Base-by-base conservation (phyloP, 1,140 invertebrate species). In the Pantala flavescens region DNA sequence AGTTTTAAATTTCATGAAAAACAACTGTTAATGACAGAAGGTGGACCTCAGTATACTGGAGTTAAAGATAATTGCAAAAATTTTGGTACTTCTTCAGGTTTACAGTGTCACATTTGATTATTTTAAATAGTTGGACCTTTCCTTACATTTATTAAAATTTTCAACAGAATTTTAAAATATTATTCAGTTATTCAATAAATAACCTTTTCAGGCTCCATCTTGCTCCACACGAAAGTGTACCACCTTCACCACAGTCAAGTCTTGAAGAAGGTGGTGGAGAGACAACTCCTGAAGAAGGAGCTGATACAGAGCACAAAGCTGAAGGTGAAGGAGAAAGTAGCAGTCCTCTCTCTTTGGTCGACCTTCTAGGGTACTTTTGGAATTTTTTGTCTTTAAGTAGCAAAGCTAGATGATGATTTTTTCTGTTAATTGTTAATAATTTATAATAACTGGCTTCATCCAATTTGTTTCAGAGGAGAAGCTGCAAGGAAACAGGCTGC, bases 401-500 rank as follows among this genome's bases (percentile, higher is more conserved):
- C 2, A 24, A 24, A 74, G 9, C 2, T 73, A 0, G 19, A 7
- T 63, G 49, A 36, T 63, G 12, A 63, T 12, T 63, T 3, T 63
- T 63, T 63, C n/a, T 19, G 1, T 14, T 19, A 63, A 63, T 7
- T 16, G 49, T 63, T 7, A 5, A 63, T 63, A 3, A 36, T 24
- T 14, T 21, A 11, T 72, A 72, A 21, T 55, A 16, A 43, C 70
- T 49, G 21, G 77, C 71, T 78, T 74, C 72, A 75, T 77, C 76
- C 77, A 2, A 14, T 43, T 77, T 77, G 81, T 9, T 36, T 74
- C 79, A 91, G 90, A n/a, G 92, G 93, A 12, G 93, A 94, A 81
- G 91, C 92, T 77, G 91, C 91, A 0, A 89, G 90, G 80, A 88
- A 91, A 76, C 89, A 91, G 77, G 91, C 92, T 1, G 89, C 89